These are phyloP conservation scores for Aricia artaxerxes DNA, from an alignment of 2,888 invertebrate species.

Conservation along the genomic window DNA sequence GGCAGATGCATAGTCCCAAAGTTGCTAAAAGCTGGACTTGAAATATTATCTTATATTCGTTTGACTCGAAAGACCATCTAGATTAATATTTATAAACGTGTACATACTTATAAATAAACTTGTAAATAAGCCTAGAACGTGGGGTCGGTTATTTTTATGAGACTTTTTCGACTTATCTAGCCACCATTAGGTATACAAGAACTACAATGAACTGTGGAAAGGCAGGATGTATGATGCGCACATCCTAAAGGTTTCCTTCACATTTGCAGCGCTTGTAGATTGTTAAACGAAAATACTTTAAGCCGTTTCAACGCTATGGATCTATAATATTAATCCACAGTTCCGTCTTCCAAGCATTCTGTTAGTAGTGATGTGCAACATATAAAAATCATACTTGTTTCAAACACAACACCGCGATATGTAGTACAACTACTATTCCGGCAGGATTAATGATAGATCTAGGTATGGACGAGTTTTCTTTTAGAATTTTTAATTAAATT, in stretches of 20 bases:
- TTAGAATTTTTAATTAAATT: too few relatives aligned
- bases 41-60: too few relatives aligned
- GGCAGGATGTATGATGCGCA: slow-evolving; percentile 44
- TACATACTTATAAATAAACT: background rate
- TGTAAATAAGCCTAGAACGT: too few relatives aligned
- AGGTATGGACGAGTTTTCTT: too few relatives aligned
- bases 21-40: too few relatives aligned
- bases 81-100: too few relatives aligned
- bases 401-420: too few relatives aligned
- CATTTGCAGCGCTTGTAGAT: background rate
- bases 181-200: slow-evolving; percentile 34
- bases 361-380: slow-evolving; percentile 1
- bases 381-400: background rate
- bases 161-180: slow-evolving; percentile 41
- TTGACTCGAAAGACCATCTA: too few relatives aligned
- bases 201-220: slow-evolving; percentile 44
- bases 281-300: background rate
- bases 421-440: too few relatives aligned
- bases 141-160: slow-evolving; percentile 32
- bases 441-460: too few relatives aligned
- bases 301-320: background rate
- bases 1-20: too few relatives aligned
- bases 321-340: background rate
- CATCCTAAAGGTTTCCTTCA: slow-evolving; percentile 40
- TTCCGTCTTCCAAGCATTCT: slow-evolving; percentile 13